Evolutionary conservation across 2,888 invertebrate species (phyloP).

Genomic region (Eucriotettix oculatus): DNA sequence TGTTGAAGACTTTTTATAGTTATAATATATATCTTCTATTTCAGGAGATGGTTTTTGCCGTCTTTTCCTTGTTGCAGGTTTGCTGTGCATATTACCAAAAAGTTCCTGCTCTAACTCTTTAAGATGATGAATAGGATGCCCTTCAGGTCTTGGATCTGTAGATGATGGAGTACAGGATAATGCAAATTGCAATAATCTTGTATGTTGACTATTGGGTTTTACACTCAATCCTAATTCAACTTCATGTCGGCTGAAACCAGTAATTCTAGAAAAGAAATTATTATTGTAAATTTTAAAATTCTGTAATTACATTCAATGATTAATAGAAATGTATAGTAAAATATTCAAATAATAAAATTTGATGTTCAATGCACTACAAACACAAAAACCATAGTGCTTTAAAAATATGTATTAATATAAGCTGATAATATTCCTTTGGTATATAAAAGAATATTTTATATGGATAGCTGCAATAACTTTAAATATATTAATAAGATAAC

Average conservation of each 20-base stretch:
- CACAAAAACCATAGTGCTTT: no score
- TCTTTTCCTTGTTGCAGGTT: not conserved
- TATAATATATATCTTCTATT: not conserved
- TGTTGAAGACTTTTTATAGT: not conserved
- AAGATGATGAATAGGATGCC: conserved; percentile 35
- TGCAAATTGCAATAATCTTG: conserved; percentile 22
- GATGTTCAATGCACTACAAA: no score
- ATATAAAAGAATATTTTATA: no score
- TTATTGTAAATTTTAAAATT: no score
- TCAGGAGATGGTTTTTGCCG: not conserved
- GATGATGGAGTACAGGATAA: conserved; percentile 14
- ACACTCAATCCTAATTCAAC: conserved; percentile 18
- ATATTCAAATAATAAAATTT: no score
- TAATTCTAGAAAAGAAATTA: no score
- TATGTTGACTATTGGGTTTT: conserved; percentile 23
- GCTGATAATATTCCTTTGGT: no score
- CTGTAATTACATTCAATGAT: no score
- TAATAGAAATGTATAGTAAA: no score
- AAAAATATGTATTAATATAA: no score
- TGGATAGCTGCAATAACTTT: no score
- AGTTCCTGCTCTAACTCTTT: conserved; percentile 31
- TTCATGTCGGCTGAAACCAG: conserved; percentile 10
- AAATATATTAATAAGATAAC: no score
- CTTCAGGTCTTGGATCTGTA: conserved; percentile 10
- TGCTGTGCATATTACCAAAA: conserved; percentile 28